These are phyloP conservation scores for Lepidocyrtinus sp. DNA, from an alignment of 2,888 invertebrate genomes.

Conservation along the genomic window DNA sequence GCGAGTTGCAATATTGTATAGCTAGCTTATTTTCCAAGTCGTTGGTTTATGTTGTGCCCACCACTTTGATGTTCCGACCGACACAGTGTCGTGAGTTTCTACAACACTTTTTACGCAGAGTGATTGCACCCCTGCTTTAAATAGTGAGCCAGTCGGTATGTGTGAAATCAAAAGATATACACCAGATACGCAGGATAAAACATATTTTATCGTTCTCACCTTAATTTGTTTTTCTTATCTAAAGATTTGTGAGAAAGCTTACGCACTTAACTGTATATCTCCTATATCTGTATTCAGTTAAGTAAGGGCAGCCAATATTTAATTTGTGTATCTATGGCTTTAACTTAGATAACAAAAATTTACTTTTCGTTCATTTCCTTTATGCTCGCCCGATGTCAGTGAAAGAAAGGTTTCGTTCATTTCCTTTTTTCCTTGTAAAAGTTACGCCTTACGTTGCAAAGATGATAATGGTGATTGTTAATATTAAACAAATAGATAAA, in stretches of 20 bases:
- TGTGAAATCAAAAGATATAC: not conserved
- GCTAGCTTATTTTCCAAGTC: conserved; percentile 10
- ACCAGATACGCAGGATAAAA: not conserved
- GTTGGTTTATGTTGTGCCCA: not conserved
- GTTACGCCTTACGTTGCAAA: not conserved
- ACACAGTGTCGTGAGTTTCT: conserved; percentile 6
- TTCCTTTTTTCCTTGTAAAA: not conserved
- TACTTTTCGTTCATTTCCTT: conserved; percentile 1
- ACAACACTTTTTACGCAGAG: not conserved
- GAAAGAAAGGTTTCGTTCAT: not conserved
- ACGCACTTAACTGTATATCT: conserved; percentile 1
- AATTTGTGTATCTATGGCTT: not conserved
- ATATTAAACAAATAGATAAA: conserved; percentile 4
- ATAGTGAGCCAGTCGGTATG: not conserved
- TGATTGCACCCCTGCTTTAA: not conserved
- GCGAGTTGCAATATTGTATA: not conserved
- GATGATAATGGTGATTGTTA: conserved; percentile 1
- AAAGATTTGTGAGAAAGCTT: not conserved
- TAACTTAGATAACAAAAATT: not conserved
- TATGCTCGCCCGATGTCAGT: not conserved
- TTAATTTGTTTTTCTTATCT: conserved; percentile 10
- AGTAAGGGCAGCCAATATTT: not conserved
- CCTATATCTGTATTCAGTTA: conserved; percentile 2
- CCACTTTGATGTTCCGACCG: conserved; percentile 8
- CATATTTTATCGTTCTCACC: not conserved